These are phyloP conservation scores for Hypomesus transpacificus DNA, from an alignment of 2,113 vertebrate species.

Conservation along the genomic window DNA sequence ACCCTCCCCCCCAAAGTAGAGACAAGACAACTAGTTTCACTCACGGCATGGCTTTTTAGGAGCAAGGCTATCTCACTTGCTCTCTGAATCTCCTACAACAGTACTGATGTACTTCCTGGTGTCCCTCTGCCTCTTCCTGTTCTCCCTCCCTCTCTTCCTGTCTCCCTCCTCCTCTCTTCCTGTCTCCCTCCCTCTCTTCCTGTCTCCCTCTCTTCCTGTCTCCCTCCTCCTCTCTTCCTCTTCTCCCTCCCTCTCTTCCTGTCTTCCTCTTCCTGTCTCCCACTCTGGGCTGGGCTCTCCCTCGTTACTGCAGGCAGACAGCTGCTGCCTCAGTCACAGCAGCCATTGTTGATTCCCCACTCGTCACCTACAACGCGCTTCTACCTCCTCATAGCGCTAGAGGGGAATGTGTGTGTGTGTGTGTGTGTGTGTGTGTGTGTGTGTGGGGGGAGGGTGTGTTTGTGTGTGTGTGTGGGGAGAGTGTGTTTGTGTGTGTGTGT, in stretches of 20 bases:
- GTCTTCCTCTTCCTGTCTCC: conserved; percentile 32
- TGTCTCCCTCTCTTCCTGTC: background rate
- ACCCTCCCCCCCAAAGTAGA: too few relatives aligned
- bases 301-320: conserved; percentile 65
- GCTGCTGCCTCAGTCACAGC: conserved; percentile 56
- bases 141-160: conserved; percentile 38
- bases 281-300: conserved; percentile 44
- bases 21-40: too few relatives aligned
- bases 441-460: too few relatives aligned
- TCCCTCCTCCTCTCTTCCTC: background rate
- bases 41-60: too few relatives aligned
- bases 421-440: too few relatives aligned
- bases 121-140: conserved; percentile 24
- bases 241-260: background rate
- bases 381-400: background rate
- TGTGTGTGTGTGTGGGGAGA: too few relatives aligned
- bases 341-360: conserved; percentile 57
- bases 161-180: conserved; percentile 45
- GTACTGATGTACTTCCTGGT: too few relatives aligned
- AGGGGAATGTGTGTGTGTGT: too few relatives aligned
- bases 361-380: conserved; percentile 43
- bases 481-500: too few relatives aligned
- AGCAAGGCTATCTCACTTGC: background rate
- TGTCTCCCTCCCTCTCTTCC: conserved; percentile 11
- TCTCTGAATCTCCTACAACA: background rate